Base-by-base conservation (phyloP, 1,140 invertebrate species). In the Bombus waltoni region DNA sequence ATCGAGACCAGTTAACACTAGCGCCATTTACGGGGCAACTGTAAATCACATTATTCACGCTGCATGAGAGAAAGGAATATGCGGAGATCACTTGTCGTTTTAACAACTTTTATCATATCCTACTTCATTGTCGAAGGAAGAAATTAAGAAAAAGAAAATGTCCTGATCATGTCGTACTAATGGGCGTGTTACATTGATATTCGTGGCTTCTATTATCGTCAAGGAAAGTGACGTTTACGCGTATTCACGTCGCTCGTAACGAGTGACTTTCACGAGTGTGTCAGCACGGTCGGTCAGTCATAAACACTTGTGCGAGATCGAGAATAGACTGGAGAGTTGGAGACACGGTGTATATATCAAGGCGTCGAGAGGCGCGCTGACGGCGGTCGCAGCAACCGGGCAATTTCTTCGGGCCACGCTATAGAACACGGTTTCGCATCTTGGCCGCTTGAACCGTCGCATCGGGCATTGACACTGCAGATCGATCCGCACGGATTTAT, bases 401-500 rank as follows among this genome's bases (percentile, higher is more conserved):
- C 47, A 53, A 66, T 85, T 85, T 72, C 70, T 81, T 73, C 74
- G 22, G 25, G 75, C 40, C n/a, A 38, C 57, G 35, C 25, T 86
- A 74, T 77, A 83, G 71, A 81, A 81, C 32, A 57, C 70, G 70
- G 81, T 89, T 86, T 84, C 74, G 81, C 65, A 79, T 85, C 84
- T 86, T 85, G 80, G 73, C 77, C 59, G 83, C 79, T 78, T 47
- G 85, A 87, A 83, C 72, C 71, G 62, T 74, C 75, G 72, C 79
- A 68, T 81, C 83, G 91, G 92, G 77, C 91, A 84, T 92, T 93
- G 91, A 93, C 92, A 90, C 90, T 74, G 77, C 72, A 59, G 71
- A 92, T 92, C 91, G 90, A 93, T 91, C 86, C 77, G 83, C 66
- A 75, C 86, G 81, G 90, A 92, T 91, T 92, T 92, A 91, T 91